Base-by-base conservation (phyloP, 2,113 vertebrate species). In the Delphinus delphis region DNA sequence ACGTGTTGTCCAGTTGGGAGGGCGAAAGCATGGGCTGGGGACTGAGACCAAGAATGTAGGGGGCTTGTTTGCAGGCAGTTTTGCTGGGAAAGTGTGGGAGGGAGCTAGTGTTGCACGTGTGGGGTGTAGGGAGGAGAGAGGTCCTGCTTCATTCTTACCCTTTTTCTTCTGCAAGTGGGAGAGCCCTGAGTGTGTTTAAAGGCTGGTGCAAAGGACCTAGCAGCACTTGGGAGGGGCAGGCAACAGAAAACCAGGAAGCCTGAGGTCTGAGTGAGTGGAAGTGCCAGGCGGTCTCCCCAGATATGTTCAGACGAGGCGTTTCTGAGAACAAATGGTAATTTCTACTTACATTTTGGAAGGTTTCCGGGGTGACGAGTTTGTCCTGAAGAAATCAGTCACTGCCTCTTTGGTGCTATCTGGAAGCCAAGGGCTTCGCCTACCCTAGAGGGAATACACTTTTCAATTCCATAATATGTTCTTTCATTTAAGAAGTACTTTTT, bases 151-250 rank as follows among this genome's bases (percentile, higher is more conserved):
- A 20, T 62, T 87, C 17, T 82, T n/a, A 21, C 36, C 14, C 15
- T 21, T 65, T 85, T 44, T 25, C 33, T 28, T 28, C 55, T 1
- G 12, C 6, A 33, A 18, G n/a, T 12, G 2, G 38, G 53, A 63
- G 13, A 68, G 4, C 2, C 60, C 65, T 58, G 36, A 55, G 17
- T 13, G 18, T 47, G 18, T 82, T 6, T 60, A 28, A 38, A 60
- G 26, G 31, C 11, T 70, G 62, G 65, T 53, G 15, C 44, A 14
- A 33, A 71, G 65, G 36, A 47, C 13, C 8, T 25, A 10, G 33
- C 0, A 12, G 50, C 53, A 0, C 8, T 20, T 26, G 8, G 31
- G 44, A 53, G 41, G 71, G 2, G 2, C 20, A 73, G n/a, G n/a
- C 41, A 41, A 50, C n/a, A 70, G n/a, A 33, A 79, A 91, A 41